Conservation (phyloP, 2,113 vertebrate genomes). For the Clarias gariepinus region DNA sequence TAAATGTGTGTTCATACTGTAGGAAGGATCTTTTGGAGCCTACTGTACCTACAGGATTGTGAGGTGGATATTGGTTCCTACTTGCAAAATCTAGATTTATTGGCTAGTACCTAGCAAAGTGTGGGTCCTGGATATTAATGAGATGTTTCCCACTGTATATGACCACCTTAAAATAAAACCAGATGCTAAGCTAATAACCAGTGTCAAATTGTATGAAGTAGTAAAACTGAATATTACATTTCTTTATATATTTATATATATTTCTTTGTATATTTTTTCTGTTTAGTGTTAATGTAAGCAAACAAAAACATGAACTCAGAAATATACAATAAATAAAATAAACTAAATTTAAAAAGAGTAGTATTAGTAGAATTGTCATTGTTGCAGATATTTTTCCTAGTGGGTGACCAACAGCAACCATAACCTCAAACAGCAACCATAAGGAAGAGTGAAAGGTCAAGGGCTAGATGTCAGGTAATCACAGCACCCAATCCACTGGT, state of each 20-base stretch:
- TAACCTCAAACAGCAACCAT: background rate
- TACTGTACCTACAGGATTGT: background rate
- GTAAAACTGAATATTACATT: background rate
- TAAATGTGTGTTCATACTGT: background rate
- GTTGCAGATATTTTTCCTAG: background rate
- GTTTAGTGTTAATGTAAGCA: background rate
- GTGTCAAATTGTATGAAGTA: background rate
- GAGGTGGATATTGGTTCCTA: background rate
- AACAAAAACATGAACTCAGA: background rate
- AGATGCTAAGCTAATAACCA: background rate
- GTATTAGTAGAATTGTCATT: background rate
- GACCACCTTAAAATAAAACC: background rate
- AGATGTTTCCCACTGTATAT: no score
- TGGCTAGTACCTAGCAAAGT: no score
- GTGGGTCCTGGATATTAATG: no score
- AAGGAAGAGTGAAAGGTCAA: conserved; percentile 2
- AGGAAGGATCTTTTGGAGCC: background rate
- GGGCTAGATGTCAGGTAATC: conserved; percentile 8
- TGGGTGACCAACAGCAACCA: background rate
- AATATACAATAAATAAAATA: background rate
- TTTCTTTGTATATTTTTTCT: background rate
- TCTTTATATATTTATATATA: background rate
- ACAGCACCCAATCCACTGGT: background rate
- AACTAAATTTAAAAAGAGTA: background rate
- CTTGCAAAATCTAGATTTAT: background rate